These are phyloP conservation scores for Diadromus collaris DNA, from an alignment of 2,888 invertebrate genomes.

Conservation along the genomic window DNA sequence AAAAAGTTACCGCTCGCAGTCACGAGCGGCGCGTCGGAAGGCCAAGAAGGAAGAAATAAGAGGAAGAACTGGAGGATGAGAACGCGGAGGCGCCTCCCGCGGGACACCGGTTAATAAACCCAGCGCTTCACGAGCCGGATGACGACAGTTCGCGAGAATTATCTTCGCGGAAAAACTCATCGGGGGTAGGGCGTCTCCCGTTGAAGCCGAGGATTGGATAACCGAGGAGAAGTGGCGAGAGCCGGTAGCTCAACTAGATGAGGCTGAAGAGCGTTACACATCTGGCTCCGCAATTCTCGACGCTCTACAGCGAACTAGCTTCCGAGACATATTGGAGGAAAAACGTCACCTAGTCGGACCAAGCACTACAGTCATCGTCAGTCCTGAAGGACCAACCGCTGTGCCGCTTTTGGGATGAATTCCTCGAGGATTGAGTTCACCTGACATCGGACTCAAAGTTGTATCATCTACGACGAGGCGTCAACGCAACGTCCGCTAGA, in stretches of 20 bases:
- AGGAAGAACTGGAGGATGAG: neutral
- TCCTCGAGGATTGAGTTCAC: neutral
- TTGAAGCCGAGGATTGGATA: neutral
- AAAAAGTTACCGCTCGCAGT: conserved; percentile 8
- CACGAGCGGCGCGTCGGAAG: conserved; percentile 8
- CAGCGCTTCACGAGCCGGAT: neutral
- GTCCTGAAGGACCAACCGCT: neutral
- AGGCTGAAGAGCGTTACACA: neutral
- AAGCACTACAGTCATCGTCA: neutral
- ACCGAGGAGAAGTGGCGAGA: conserved; percentile 10
- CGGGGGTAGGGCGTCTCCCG: neutral
- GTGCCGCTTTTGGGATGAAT: neutral
- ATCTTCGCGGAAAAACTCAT: conserved; percentile 29
- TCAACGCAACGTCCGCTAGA: neutral
- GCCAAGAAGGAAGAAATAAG: neutral
- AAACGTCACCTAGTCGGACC: neutral
- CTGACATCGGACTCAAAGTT: neutral
- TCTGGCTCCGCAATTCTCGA: neutral
- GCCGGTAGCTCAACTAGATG: neutral
- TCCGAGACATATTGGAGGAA: neutral
- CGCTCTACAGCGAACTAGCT: neutral
- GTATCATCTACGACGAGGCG: neutral
- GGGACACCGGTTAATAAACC: conserved; percentile 33
- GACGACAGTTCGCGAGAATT: conserved; percentile 34
- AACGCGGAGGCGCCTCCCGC: conserved; percentile 14